phyloP scores from a whole-genome alignment of 2,888 invertebrate genomes.

The Chironomus riparius region DNA sequence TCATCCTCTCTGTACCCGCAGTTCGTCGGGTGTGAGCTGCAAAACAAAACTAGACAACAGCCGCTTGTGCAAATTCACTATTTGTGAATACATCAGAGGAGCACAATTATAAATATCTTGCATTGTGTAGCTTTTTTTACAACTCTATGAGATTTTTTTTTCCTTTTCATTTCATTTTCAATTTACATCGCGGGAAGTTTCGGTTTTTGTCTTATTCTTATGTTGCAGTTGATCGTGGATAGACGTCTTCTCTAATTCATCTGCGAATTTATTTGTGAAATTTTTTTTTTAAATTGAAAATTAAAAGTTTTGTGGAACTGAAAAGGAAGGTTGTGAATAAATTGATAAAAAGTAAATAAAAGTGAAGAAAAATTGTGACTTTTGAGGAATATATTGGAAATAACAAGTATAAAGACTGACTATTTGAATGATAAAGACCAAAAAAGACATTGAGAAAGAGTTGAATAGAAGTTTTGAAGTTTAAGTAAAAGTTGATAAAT shows the following conservation, averaged over 20 bases:
- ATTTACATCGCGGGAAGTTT: conserved; percentile 15
- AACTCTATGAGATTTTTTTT: conserved; percentile 17
- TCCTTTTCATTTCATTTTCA: conserved; percentile 21
- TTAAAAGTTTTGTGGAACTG: no score
- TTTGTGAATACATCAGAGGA: conserved; percentile 12
- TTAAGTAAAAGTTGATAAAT: no score
- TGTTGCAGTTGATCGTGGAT: conserved; percentile 22
- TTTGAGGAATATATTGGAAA: no score
- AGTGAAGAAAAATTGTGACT: not conserved
- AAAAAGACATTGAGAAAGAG: no score
- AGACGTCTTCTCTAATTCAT: conserved; percentile 12
- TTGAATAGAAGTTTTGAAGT: no score
- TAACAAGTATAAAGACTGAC: no score
- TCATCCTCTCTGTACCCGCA: not conserved
- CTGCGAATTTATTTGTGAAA: no score
- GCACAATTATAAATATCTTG: conserved; percentile 17
- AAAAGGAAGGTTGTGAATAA: no score
- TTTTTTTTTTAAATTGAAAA: no score
- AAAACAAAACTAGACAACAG: conserved; percentile 14
- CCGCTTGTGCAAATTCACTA: conserved; percentile 12
- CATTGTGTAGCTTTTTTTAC: conserved; percentile 15
- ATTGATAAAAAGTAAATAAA: not conserved
- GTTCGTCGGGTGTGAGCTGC: not conserved
- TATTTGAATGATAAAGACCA: no score
- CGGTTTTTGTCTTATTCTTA: conserved; percentile 24